These are phyloP conservation scores for Tragelaphus strepsiceros DNA, from an alignment of 2,113 vertebrate species.

Conservation along the genomic window DNA sequence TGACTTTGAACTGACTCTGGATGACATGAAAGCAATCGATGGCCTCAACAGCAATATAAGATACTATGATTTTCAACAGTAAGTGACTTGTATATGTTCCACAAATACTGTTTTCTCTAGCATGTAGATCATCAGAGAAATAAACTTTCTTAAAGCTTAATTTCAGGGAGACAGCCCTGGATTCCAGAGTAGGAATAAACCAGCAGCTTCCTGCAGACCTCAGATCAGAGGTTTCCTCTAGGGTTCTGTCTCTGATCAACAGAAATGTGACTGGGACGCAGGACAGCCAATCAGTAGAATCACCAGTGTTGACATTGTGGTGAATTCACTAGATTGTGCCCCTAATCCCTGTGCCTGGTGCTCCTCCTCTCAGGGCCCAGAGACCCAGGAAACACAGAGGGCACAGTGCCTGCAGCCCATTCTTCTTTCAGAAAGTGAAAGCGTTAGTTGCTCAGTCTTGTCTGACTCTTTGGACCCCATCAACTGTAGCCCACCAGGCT, in stretches of 20 bases:
- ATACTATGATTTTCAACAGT: neutral
- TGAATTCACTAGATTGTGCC: neutral
- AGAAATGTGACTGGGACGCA: neutral
- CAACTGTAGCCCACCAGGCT: neutral
- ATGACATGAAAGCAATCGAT: conserved; percentile 44
- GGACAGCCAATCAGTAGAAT: neutral
- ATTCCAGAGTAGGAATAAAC: neutral
- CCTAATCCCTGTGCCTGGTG: neutral
- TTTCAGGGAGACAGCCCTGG: neutral
- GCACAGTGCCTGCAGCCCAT: neutral
- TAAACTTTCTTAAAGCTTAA: neutral
- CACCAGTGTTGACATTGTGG: too few species aligned
- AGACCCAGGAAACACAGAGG: neutral
- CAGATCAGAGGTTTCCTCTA: neutral
- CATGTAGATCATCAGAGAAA: neutral
- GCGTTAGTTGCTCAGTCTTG: neutral
- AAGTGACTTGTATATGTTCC: neutral
- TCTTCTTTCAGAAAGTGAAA: neutral
- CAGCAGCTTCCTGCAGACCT: neutral
- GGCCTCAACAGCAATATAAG: conserved; percentile 37
- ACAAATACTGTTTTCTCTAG: neutral
- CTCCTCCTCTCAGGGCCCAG: neutral
- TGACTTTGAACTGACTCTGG: conserved; percentile 44
- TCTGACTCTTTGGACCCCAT: neutral
- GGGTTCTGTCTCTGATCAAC: neutral